phyloP scores from a whole-genome alignment of 2,113 vertebrate species.

The Brevimyrus niger region DNA sequence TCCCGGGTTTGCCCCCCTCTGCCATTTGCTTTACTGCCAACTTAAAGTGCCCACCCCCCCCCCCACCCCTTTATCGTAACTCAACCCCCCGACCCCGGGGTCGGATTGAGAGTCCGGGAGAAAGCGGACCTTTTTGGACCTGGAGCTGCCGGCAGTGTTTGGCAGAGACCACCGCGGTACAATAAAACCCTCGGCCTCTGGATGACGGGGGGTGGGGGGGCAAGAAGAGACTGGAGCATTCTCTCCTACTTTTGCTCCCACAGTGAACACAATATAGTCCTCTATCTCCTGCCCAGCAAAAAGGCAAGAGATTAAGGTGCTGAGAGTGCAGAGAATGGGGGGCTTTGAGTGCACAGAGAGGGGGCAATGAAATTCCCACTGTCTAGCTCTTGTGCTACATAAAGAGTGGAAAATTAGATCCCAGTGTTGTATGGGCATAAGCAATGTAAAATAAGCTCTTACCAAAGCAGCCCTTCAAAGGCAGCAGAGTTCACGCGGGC shows the following conservation, averaged over 20 bases:
- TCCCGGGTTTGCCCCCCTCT: neutral
- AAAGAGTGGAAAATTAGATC: slow-evolving; percentile 42
- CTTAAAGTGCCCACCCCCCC: neutral
- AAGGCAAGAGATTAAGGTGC: slow-evolving; percentile 44
- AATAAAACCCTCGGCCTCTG: slow-evolving; percentile 49
- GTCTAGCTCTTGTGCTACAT: slow-evolving; percentile 13
- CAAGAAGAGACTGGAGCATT: slow-evolving; percentile 40
- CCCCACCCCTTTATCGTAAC: neutral
- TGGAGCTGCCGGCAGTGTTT: slow-evolving; percentile 31
- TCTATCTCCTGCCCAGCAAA: slow-evolving; percentile 39
- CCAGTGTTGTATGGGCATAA: slow-evolving; percentile 32
- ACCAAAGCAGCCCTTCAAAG: neutral
- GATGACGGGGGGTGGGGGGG: slow-evolving; percentile 32
- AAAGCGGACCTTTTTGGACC: slow-evolving; percentile 28
- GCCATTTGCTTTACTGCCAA: neutral
- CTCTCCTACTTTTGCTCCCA: slow-evolving; percentile 52
- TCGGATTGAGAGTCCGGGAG: neutral
- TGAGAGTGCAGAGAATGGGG: slow-evolving; percentile 48
- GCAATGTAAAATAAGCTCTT: neutral
- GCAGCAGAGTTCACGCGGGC: neutral
- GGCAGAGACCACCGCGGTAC: slow-evolving; percentile 43
- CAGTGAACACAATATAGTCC: slow-evolving; percentile 50
- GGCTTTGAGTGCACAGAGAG: slow-evolving; percentile 26
- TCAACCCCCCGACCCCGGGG: neutral
- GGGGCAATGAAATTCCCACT: slow-evolving; percentile 36